A percentile compares a stretch with the other conserved stretches of the same genome.
Evolutionary conservation across 2,113 vertebrate species (phyloP).

Genomic region (Dolichotis patagonum): DNA sequence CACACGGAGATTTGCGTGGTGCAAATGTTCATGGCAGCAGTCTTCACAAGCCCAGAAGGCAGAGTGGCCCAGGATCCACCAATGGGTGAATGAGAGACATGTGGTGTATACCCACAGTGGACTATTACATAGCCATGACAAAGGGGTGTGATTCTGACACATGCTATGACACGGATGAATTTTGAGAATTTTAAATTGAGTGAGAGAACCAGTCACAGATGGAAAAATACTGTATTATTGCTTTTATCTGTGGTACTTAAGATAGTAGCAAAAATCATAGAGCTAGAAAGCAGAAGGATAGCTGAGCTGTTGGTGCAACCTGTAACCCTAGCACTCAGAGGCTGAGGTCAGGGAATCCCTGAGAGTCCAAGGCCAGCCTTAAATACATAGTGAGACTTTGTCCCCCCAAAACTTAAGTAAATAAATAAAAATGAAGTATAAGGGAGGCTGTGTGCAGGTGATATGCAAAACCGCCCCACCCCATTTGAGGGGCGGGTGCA

Average conservation of each 20-base stretch:
- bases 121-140: not conserved
- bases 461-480: not conserved
- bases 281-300: not conserved
- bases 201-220: not conserved
- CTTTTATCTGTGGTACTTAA: not conserved
- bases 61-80: not conserved
- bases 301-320: not conserved
- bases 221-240: not conserved
- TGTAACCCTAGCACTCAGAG: not conserved
- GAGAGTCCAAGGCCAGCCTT: not conserved
- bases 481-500: not conserved
- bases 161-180: not conserved
- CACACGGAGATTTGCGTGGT: not conserved
- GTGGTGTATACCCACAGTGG: not conserved
- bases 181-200: not conserved
- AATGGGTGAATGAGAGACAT: not conserved
- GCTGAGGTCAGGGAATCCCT: not conserved
- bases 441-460: not conserved
- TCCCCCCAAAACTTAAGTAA: not conserved
- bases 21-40: not conserved
- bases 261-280: not conserved
- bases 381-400: not conserved
- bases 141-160: not conserved
- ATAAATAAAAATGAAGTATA: not conserved
- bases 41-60: not conserved